A percentile compares a stretch with the other conserved stretches of the same genome.
phyloP scores from a whole-genome alignment of 1,140 invertebrate genomes.

The Drosophila saltans region DNA sequence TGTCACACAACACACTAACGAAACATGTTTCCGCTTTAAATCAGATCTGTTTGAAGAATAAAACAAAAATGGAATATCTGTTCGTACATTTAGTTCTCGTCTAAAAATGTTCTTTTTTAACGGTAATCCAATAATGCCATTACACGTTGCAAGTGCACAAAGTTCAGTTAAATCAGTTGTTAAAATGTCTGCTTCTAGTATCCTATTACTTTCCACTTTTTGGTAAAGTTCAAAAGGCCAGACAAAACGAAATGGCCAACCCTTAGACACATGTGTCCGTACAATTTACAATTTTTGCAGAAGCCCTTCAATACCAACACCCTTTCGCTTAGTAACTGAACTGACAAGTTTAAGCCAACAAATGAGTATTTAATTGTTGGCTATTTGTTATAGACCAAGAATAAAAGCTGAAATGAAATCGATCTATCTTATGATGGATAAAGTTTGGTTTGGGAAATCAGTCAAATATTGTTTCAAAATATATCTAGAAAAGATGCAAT shows the following conservation, averaged over 20 bases:
- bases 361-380: constrained; percentile 45
- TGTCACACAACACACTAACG: not conserved
- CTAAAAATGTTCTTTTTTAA: not conserved
- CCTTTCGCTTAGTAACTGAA: not conserved
- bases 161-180: constrained; percentile 79
- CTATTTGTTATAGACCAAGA: too few relatives aligned
- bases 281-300: constrained; percentile 6
- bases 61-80: constrained; percentile 22
- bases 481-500: too few relatives aligned
- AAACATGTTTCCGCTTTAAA: not conserved
- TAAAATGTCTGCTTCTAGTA: constrained; percentile 45
- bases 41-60: not conserved
- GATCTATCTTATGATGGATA: too few relatives aligned
- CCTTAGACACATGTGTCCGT: constrained; percentile 11
- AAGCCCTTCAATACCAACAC: constrained; percentile 48
- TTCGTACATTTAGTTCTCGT: not conserved
- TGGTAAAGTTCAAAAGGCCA: constrained; percentile 63
- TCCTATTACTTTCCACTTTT: constrained; percentile 44
- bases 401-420: too few relatives aligned
- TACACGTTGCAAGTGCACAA: constrained; percentile 28
- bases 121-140: not conserved
- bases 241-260: constrained; percentile 50
- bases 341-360: constrained; percentile 3
- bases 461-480: too few relatives aligned
- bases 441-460: too few relatives aligned